Evolutionary conservation across 2,797 vertebrate species (phyloP).

Genomic region (Silurus aristotelis): DNA sequence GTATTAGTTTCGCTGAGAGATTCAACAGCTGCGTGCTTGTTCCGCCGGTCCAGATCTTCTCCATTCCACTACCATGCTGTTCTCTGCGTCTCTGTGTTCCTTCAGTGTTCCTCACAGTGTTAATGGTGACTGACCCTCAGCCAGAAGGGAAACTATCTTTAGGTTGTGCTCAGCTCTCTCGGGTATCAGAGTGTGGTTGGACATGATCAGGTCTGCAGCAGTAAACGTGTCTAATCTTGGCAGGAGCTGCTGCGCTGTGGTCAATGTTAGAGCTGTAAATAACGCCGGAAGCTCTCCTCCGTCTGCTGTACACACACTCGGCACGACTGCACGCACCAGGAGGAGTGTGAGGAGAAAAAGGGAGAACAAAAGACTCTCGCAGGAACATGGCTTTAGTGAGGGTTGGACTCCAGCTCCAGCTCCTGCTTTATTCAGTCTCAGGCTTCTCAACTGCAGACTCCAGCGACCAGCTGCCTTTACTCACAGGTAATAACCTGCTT

Average conservation of each 20-base stretch:
- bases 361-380: not conserved
- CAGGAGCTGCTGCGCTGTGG: slow-evolving; percentile 21
- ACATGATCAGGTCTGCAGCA: not conserved
- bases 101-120: not conserved
- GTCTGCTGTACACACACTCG: not conserved
- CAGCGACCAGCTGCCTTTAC: slow-evolving; percentile 34
- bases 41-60: not conserved
- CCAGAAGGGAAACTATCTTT: slow-evolving; percentile 2
- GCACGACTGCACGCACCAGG: not conserved
- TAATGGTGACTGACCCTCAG: not conserved
- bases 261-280: slow-evolving; percentile 22
- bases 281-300: slow-evolving; percentile 30
- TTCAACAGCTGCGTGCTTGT: no score
- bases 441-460: slow-evolving; percentile 28
- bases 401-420: slow-evolving; percentile 43
- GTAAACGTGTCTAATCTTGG: slow-evolving; percentile 48
- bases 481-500: slow-evolving; percentile 36
- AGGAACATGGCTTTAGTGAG: slow-evolving; percentile 46
- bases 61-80: not conserved
- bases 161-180: slow-evolving; percentile 31
- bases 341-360: not conserved
- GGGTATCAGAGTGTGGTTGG: not conserved
- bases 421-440: slow-evolving; percentile 42
- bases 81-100: not conserved
- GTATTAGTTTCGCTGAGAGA: no score